These are phyloP conservation scores for Stenodema calcarata DNA, from an alignment of 2,888 invertebrate species.

Conservation along the genomic window DNA sequence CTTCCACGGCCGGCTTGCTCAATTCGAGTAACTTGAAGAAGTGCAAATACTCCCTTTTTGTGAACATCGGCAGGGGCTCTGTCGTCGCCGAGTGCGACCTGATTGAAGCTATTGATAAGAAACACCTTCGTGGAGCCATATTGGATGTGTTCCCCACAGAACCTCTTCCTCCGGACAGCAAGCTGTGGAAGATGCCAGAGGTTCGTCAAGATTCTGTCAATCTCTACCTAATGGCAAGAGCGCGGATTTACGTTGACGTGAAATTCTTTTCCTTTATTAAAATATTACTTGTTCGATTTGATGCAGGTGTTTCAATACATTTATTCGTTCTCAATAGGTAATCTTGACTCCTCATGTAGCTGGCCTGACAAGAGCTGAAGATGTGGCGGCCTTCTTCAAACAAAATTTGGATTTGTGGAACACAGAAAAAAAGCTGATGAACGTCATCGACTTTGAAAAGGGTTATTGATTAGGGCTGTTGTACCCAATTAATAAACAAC, in stretches of 20 bases:
- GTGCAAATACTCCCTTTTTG: background rate
- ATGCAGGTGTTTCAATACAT: too few species aligned
- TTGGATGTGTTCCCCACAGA: slow-evolving; percentile 40
- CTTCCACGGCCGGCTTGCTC: slow-evolving; percentile 7
- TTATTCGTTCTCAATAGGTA: background rate
- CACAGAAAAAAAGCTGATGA: background rate
- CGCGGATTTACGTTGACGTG: too few species aligned
- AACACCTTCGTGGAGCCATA: slow-evolving; percentile 20
- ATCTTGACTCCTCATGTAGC: slow-evolving; percentile 46
- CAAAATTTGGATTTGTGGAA: slow-evolving; percentile 31
- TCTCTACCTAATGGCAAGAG: too few species aligned
- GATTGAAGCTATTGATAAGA: slow-evolving; percentile 21
- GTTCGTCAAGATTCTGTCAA: background rate
- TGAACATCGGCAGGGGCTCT: slow-evolving; percentile 39
- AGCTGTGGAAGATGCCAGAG: slow-evolving; percentile 39
- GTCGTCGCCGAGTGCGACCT: slow-evolving; percentile 6
- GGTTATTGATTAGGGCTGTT: slow-evolving; percentile 24
- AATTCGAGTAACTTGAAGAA: background rate
- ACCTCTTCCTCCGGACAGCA: slow-evolving; percentile 12
- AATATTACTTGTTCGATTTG: too few species aligned
- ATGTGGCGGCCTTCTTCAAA: slow-evolving; percentile 23
- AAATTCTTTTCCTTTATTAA: too few species aligned
- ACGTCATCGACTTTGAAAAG: slow-evolving; percentile 25
- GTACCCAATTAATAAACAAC: background rate
- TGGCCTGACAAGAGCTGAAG: slow-evolving; percentile 27